Conservation (phyloP, 1,140 invertebrate genomes). For the Periplaneta americana region DNA sequence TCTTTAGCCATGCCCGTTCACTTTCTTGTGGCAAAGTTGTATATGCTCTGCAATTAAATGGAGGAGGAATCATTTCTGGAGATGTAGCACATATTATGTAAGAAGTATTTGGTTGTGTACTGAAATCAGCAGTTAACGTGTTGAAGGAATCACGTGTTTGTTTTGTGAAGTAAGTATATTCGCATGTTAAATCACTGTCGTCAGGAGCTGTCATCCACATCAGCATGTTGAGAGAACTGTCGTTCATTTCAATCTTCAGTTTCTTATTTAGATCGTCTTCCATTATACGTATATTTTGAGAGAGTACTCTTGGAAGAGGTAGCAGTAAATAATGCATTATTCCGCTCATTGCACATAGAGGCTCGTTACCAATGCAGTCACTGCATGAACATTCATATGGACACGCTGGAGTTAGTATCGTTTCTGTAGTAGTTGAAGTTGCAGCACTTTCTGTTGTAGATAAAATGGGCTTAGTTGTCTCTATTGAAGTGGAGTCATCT, state of each 20-base stretch:
- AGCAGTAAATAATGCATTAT: neutral
- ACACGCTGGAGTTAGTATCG: no score
- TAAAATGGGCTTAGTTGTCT: no score
- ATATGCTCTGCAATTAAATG: constrained; percentile 1
- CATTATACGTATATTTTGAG: neutral
- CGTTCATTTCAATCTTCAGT: neutral
- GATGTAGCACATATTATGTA: neutral
- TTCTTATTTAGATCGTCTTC: neutral
- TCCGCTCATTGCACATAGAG: no score
- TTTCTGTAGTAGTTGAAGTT: no score
- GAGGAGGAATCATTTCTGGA: neutral
- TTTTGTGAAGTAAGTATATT: neutral
- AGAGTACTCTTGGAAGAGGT: neutral
- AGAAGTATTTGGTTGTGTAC: neutral
- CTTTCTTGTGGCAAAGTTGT: neutral
- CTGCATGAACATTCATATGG: no score
- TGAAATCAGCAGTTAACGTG: neutral
- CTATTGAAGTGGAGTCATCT: no score
- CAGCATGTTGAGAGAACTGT: neutral
- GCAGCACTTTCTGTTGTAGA: no score
- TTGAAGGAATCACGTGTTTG: neutral
- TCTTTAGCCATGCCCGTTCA: neutral
- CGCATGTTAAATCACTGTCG: neutral
- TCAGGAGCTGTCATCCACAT: neutral
- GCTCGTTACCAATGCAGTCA: no score